phyloP scores from a whole-genome alignment of 2,888 invertebrate genomes.

The Meghimatium bilineatum region DNA sequence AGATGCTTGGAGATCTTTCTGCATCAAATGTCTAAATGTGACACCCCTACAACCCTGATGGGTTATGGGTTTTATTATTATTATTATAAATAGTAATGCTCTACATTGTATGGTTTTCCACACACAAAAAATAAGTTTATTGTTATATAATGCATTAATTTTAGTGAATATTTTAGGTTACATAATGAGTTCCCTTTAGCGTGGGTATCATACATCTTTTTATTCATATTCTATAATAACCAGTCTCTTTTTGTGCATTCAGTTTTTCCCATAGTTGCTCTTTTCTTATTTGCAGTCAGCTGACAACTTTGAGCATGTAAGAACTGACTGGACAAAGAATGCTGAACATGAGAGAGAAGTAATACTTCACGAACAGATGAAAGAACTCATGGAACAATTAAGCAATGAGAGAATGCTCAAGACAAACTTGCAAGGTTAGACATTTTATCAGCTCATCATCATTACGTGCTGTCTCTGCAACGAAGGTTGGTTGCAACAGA shows the following conservation, averaged over 20 bases:
- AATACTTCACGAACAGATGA: slow-evolving; percentile 55
- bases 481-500: no score
- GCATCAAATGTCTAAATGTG: no score
- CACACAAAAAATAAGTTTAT: no score
- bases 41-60: no score
- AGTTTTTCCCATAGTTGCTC: not conserved
- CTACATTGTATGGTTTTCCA: no score
- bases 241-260: not conserved
- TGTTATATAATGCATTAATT: no score
- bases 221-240: not conserved
- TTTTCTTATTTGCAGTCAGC: not conserved
- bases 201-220: not conserved
- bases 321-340: not conserved
- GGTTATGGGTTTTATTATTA: no score
- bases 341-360: slow-evolving; percentile 36
- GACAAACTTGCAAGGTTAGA: slow-evolving; percentile 58
- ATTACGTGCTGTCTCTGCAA: no score
- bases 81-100: no score
- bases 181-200: not conserved
- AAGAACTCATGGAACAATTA: slow-evolving; percentile 61
- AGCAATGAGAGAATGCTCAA: slow-evolving; percentile 60
- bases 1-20: no score
- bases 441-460: not conserved
- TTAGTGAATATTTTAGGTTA: not conserved
- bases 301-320: slow-evolving; percentile 1